These are phyloP conservation scores for Callipepla californica DNA, from an alignment of 2,113 vertebrate species.

Conservation along the genomic window DNA sequence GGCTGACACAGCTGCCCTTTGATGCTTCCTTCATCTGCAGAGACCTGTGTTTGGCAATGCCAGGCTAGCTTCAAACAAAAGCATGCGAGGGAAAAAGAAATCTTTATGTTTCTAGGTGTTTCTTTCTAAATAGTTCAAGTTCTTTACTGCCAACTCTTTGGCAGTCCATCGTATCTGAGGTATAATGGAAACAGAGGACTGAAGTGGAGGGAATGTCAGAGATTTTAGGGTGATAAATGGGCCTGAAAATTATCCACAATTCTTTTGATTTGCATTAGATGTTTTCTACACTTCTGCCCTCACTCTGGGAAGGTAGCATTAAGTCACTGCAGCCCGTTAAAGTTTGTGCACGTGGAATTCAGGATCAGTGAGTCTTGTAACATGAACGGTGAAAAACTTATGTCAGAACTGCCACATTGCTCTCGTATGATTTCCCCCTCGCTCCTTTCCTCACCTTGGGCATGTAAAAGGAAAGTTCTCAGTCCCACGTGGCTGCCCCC, in stretches of 20 bases:
- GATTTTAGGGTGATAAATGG: background rate
- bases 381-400: background rate
- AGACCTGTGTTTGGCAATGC: background rate
- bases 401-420: background rate
- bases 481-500: background rate
- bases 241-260: background rate
- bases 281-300: background rate
- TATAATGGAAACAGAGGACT: background rate
- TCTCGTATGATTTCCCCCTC: background rate
- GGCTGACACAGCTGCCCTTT: background rate
- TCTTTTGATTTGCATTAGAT: background rate
- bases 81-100: rapidly evolving
- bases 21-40: background rate
- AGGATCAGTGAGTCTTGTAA: background rate
- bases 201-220: background rate
- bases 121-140: background rate
- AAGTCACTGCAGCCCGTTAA: background rate
- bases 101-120: background rate
- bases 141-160: background rate
- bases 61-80: background rate
- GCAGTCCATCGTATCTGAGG: background rate
- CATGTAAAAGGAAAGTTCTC: background rate
- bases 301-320: background rate
- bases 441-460: background rate
- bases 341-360: background rate